These are phyloP conservation scores for Darevskia nairensis DNA, from an alignment of 2,797 vertebrate genomes.

Conservation along the genomic window DNA sequence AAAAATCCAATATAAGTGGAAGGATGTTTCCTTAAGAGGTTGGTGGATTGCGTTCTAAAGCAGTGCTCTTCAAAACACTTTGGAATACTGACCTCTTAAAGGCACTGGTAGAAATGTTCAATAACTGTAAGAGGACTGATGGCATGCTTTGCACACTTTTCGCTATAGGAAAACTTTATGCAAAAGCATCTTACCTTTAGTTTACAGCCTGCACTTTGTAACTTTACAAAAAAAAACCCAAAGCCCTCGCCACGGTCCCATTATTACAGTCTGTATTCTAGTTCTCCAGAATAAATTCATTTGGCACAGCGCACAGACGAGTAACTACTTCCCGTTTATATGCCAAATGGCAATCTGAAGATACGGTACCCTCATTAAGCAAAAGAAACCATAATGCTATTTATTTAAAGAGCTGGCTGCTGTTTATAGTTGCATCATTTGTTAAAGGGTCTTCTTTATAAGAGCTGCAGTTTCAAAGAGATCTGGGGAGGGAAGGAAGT, in stretches of 20 bases:
- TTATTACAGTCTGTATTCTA: background rate
- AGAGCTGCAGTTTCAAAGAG: background rate
- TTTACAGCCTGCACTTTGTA: background rate
- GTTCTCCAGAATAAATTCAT: conserved; percentile 37
- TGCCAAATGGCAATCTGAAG: conserved; percentile 21
- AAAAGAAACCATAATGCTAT: background rate
- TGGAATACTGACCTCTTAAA: background rate
- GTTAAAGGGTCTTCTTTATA: background rate
- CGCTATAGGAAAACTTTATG: background rate
- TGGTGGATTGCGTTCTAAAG: background rate
- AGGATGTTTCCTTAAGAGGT: background rate
- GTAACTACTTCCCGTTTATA: background rate
- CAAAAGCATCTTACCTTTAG: background rate
- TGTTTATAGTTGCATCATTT: background rate
- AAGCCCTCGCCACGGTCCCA: background rate
- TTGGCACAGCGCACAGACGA: background rate
- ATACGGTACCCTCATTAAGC: background rate
- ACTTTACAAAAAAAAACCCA: background rate
- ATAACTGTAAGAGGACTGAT: background rate
- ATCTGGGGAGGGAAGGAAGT: background rate
- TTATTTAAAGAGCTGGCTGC: conserved; percentile 12
- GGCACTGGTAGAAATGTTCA: background rate
- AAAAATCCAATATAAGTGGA: background rate
- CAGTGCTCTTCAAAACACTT: background rate
- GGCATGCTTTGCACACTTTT: background rate